phyloP scores from a whole-genome alignment of 1,140 invertebrate species.

The Leguminivora glycinivorella region DNA sequence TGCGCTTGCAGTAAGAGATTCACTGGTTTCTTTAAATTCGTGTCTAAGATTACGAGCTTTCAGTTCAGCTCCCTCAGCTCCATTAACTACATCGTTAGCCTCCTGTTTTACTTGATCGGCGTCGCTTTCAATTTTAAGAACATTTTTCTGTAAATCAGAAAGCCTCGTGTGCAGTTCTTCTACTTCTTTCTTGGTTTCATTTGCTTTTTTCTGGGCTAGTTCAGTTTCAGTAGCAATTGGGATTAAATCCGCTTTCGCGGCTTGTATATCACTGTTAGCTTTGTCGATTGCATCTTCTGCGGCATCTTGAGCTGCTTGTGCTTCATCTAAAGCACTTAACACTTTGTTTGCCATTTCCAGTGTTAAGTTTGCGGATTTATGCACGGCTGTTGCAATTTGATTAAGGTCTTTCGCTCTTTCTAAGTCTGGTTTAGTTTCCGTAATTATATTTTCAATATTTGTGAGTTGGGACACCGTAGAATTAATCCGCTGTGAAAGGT shows the following conservation, averaged over 20 bases:
- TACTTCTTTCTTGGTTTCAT: conserved; percentile 85
- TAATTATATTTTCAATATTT: conserved; percentile 93
- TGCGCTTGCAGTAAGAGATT: conserved; percentile 70
- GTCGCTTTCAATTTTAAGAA: conserved; percentile 85
- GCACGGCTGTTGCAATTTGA: conserved; percentile 86
- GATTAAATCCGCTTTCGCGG: conserved; percentile 86
- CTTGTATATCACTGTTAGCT: conserved; percentile 88
- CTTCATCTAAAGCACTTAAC: conserved; percentile 82
- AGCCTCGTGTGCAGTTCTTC: conserved; percentile 83
- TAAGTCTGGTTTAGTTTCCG: conserved; percentile 90
- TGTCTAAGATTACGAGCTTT: conserved; percentile 69
- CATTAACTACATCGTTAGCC: conserved; percentile 74
- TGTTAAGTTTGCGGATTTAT: conserved; percentile 83
- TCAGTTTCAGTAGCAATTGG: conserved; percentile 84
- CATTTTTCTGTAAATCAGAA: conserved; percentile 86
- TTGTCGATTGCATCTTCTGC: conserved; percentile 89
- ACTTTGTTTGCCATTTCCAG: conserved; percentile 80
- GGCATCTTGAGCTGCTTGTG: conserved; percentile 86
- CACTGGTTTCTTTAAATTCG: conserved; percentile 71
- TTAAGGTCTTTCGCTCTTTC: conserved; percentile 87
- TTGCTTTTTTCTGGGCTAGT: conserved; percentile 86
- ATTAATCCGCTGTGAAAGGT: conserved; percentile 91
- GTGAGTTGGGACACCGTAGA: conserved; percentile 91
- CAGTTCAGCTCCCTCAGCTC: conserved; percentile 71
- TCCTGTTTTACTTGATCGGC: conserved; percentile 80